Evolutionary conservation across 2,797 vertebrate genomes (phyloP).

Genomic region (Alcedo atthis): DNA sequence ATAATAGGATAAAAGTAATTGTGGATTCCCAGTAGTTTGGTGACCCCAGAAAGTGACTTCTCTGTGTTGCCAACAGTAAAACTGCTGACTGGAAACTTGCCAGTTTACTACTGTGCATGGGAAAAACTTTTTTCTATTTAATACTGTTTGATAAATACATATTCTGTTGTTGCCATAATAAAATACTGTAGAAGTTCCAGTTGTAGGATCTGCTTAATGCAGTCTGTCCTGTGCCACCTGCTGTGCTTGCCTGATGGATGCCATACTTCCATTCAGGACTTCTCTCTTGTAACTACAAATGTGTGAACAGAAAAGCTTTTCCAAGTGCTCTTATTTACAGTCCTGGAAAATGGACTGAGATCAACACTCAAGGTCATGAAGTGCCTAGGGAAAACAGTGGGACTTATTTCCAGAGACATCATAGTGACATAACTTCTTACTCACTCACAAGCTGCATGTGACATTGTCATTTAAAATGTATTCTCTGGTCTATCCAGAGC

Average conservation of each 20-base stretch:
- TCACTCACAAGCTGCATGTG: constrained; percentile 55
- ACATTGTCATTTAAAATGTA: constrained; percentile 57
- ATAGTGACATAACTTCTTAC: constrained; percentile 37
- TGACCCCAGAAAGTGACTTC: background rate
- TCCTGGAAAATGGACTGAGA: constrained; percentile 56
- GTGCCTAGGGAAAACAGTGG: constrained; percentile 53
- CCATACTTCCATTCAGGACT: constrained; percentile 55
- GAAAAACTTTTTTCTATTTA: background rate
- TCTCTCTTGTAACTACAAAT: constrained; percentile 37
- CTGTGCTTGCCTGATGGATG: constrained; percentile 46
- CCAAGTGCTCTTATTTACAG: constrained; percentile 70
- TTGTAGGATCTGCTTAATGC: constrained; percentile 39
- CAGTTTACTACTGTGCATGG: background rate
- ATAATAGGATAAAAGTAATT: background rate
- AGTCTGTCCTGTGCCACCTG: constrained; percentile 44
- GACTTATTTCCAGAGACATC: constrained; percentile 46
- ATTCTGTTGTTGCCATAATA: constrained; percentile 37
- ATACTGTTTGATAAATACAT: constrained; percentile 37
- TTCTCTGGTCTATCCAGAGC: constrained; percentile 37
- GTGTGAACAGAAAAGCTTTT: constrained; percentile 67
- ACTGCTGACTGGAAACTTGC: background rate
- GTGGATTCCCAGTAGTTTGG: background rate
- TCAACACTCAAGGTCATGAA: constrained; percentile 63
- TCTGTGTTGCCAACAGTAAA: background rate
- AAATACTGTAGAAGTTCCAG: constrained; percentile 5